Evolutionary conservation across 2,113 vertebrate species (phyloP).

Genomic region (Saimiri boliviensis): DNA sequence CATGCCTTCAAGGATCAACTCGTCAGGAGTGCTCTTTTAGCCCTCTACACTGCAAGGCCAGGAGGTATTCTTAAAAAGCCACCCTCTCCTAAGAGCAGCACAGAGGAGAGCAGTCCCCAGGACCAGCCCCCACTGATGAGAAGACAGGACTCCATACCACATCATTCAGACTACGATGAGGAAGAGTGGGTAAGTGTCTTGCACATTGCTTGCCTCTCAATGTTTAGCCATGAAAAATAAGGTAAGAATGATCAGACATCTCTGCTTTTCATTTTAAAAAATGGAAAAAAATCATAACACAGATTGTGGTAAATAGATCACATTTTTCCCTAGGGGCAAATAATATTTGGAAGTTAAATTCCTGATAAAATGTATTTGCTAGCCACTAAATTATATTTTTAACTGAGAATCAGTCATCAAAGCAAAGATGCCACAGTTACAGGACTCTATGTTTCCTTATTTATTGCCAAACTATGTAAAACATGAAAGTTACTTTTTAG

Average conservation of each 20-base stretch:
- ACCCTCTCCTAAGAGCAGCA: slow-evolving; percentile 75
- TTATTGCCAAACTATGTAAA: neutral
- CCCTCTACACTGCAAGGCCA: slow-evolving; percentile 93
- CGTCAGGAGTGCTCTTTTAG: slow-evolving; percentile 95
- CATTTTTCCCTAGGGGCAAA: neutral
- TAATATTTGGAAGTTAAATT: slow-evolving; percentile 18
- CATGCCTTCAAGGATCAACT: slow-evolving; percentile 97
- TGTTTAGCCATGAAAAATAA: neutral
- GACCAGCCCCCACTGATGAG: slow-evolving; percentile 77
- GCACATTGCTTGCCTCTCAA: accelerated
- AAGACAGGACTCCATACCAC: slow-evolving; percentile 93
- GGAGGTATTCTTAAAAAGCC: slow-evolving; percentile 89
- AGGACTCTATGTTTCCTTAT: neutral
- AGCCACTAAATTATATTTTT: neutral
- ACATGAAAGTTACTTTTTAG: neutral
- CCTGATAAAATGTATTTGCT: neutral
- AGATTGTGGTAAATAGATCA: neutral
- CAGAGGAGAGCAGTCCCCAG: slow-evolving; percentile 73
- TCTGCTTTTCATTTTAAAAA: neutral
- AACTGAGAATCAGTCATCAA: neutral
- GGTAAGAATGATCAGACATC: neutral
- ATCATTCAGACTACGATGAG: slow-evolving; percentile 96
- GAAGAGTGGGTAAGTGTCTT: slow-evolving; percentile 93
- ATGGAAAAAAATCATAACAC: neutral
- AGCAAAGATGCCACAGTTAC: neutral